Base-by-base conservation (phyloP, 35 echinoderm and acorn worm species). In the Ptychodera flava region DNA sequence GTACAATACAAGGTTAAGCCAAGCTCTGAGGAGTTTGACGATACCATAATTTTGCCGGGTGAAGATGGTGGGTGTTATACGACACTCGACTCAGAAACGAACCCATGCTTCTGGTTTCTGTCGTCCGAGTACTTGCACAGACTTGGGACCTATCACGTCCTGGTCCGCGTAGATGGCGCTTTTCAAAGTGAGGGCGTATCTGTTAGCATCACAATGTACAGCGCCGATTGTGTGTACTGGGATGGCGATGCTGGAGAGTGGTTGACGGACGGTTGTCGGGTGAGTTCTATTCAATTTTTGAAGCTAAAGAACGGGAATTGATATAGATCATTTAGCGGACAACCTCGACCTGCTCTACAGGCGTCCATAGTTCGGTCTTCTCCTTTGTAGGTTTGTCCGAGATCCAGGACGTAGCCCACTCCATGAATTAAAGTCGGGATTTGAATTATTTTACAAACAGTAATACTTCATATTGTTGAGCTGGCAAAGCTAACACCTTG, bases 141-240 rank as follows among this genome's bases (percentile, higher is more conserved):
- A 64, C 45, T 22, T 64, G 45, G 45, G 6, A 64, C 45, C 22
- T 64, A 64, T 64, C 22, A 64, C 45, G 22, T 64, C 22, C 22
- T 22, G 22, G 22, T 64, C 45, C 6, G 22, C 6, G 22, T 64
- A 64, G 22, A 22, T 22, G 45, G 45, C 22, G 6, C 6, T 22
- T 12, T 64, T 6, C 45, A 64, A 12, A 22, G 22, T 6, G 81
- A 91, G 82, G 81, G 88, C 28, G 32, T 52, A 27, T 45, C 91
- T 35, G 16, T 87, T 22, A 33, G 35, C 6, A 87, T 97, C 15
- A 81, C 79, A 32, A 81, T 84, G 30, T 93, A 37, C 85, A 45
- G 80, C 34, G 75, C 88, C 76, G 84, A 92, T 30, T 97, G 95
- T 85, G 32, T 91, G 22, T 93, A 90, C 76, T 97, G 95, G 95